These are phyloP conservation scores for Miltochrista miniata DNA, from an alignment of 2,888 invertebrate genomes.

Conservation along the genomic window DNA sequence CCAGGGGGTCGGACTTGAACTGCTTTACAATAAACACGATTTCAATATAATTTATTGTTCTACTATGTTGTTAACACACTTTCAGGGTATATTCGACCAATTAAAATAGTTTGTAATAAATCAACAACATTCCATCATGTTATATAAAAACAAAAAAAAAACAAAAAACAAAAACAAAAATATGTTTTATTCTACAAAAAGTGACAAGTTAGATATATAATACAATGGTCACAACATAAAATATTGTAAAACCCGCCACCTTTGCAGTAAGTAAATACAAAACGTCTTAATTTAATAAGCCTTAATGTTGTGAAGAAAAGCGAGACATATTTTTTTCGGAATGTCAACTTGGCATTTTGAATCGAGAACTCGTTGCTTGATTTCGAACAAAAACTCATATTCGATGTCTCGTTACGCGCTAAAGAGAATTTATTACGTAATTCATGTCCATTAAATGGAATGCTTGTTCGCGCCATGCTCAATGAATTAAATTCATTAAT, in stretches of 20 bases:
- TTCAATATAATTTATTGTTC: not conserved
- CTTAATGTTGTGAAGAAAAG: constrained; percentile 29
- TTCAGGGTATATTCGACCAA: constrained; percentile 3
- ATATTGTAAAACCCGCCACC: too few relatives aligned
- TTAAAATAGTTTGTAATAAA: constrained; percentile 4
- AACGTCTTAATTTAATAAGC: constrained; percentile 36
- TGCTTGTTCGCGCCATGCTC: constrained; percentile 22
- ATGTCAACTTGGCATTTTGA: constrained; percentile 48
- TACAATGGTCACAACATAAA: too few relatives aligned
- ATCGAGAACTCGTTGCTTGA: constrained; percentile 34
- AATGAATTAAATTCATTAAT: constrained; percentile 32
- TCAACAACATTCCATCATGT: constrained; percentile 1
- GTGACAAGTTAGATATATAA: too few relatives aligned
- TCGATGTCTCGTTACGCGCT: constrained; percentile 32
- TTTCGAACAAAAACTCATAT: constrained; percentile 32
- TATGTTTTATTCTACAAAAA: too few relatives aligned
- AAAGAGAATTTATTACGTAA: constrained; percentile 40
- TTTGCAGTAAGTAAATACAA: constrained; percentile 16
- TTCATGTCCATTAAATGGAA: constrained; percentile 28
- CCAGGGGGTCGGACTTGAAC: too few relatives aligned
- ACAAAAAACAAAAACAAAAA: too few relatives aligned
- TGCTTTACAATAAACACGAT: not conserved
- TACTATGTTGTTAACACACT: not conserved
- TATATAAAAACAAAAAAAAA: too few relatives aligned
- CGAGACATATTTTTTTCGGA: constrained; percentile 47